Conservation (phyloP, 1,140 invertebrate species). For the Sogatella furcifera region DNA sequence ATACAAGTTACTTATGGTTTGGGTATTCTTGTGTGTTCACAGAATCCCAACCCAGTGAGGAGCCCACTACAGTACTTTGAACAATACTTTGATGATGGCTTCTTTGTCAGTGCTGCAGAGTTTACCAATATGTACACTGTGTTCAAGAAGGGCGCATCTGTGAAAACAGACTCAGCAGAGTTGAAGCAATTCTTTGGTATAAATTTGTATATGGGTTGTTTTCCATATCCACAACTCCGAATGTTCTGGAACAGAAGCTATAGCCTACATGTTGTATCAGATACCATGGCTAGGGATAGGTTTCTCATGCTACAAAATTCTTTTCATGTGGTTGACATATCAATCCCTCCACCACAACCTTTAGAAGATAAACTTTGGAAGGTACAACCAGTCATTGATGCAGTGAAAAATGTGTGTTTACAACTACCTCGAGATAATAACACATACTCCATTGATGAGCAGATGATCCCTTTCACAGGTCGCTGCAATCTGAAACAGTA, state of each 20-base stretch:
- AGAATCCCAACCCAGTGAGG: no score
- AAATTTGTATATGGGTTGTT: slow-evolving; percentile 1
- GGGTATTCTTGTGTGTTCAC: no score
- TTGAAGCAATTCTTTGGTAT: slow-evolving; percentile 12
- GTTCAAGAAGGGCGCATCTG: no score
- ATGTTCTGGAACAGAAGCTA: slow-evolving; percentile 7
- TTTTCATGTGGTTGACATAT: slow-evolving; percentile 6
- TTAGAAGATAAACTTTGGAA: slow-evolving; percentile 9
- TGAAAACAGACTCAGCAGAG: slow-evolving; percentile 12
- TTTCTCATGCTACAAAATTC: slow-evolving; percentile 1
- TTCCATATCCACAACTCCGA: slow-evolving; percentile 1
- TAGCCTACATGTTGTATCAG: background rate
- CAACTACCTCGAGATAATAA: background rate
- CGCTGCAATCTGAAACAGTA: slow-evolving; percentile 17
- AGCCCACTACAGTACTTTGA: no score
- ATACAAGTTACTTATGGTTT: no score
- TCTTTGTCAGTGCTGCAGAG: no score
- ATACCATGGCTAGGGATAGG: slow-evolving; percentile 4
- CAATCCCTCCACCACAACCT: background rate
- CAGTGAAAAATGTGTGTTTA: background rate
- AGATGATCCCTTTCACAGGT: slow-evolving; percentile 25
- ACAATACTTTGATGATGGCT: no score
- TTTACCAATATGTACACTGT: no score
- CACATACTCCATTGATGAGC: slow-evolving; percentile 22
- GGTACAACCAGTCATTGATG: slow-evolving; percentile 9